phyloP scores from a whole-genome alignment of 2,113 vertebrate genomes.

The Tonatia bakeri region DNA sequence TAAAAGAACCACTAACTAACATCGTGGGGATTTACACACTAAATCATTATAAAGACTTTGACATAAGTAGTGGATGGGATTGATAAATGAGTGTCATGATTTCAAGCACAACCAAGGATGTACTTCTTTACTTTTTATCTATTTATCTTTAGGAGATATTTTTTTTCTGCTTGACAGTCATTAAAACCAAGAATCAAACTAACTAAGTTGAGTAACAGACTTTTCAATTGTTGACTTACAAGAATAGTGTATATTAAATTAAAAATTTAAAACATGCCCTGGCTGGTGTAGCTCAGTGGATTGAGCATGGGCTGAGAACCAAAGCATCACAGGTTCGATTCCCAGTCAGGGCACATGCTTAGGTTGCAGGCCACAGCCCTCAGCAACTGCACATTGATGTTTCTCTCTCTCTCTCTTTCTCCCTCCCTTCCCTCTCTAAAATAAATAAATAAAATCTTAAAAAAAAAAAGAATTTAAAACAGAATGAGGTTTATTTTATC shows the following conservation, averaged over 20 bases:
- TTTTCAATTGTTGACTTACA: neutral
- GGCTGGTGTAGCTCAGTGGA: too few relatives aligned
- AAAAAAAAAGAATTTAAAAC: constrained; percentile 7
- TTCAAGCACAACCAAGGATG: neutral
- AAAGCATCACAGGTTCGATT: too few relatives aligned
- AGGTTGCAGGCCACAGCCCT: too few relatives aligned
- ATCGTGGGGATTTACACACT: neutral
- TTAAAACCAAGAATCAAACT: constrained; percentile 11
- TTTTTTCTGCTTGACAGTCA: neutral
- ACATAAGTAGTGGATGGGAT: neutral
- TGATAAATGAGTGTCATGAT: neutral
- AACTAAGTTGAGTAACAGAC: neutral
- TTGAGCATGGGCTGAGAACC: too few relatives aligned
- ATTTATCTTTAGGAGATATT: constrained; percentile 5
- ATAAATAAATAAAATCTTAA: too few relatives aligned
- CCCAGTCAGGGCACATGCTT: too few relatives aligned
- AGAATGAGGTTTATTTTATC: neutral
- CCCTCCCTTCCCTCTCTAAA: too few relatives aligned
- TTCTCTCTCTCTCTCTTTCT: too few relatives aligned
- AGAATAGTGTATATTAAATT: neutral
- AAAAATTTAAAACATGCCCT: neutral
- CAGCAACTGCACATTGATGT: too few relatives aligned
- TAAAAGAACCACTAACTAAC: neutral
- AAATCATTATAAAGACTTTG: neutral
- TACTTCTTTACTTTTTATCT: neutral